Evolutionary conservation across 2,797 vertebrate species (phyloP), one percentile per base, ranked within the genome.

Genomic region (Serranus cabrilla): DNA sequence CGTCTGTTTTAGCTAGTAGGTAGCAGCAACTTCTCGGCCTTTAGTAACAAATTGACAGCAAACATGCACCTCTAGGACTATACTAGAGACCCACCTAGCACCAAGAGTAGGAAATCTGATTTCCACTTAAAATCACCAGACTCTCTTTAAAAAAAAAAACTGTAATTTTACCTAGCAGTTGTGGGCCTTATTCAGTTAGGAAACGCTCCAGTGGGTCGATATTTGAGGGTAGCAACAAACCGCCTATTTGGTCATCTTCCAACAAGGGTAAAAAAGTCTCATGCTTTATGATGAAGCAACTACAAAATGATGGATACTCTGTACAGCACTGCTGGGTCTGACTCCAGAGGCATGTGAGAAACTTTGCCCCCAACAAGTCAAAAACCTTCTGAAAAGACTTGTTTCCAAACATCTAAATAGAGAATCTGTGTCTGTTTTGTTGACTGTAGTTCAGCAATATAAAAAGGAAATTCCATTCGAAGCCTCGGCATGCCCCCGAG

Each of bases 51-150:
- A 14, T 58, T 37, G 2, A 31, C 11, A 16, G 55, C 16, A 8
- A 81, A 93, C 91, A 99, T 98, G 97, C 97, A 98, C 92, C 97
- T 99, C 92, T 96, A 97, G 91, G 97, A 98, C 71, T 96, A 96
- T 89, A 87, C 96, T 43, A 94, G 95, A 80, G 96, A 98, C 62
- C 86, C 88, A 13, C 60, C 91, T 4, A 88, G 80, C 9, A 21
- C 83, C 6, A 94, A 94, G 63, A 91, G 91, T 85, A 95, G 96
- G 93, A 98, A 98, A 94, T 93, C 97, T 88, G 80, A 95, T 77
- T 95, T 93, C 86, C 95, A 92, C 69, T 93, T 1, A 34, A 34
- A 34, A 7, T 7, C 34, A 34, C 34, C 34, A 9, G 34, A 8
- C 34, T 9, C 34, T 9, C 7, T 34, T 9, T 4, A 34, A 34